Evolutionary conservation across 2,797 vertebrate species (phyloP), one percentile per base, ranked within the genome.

Genomic region (Sylvilagus floridanus): DNA sequence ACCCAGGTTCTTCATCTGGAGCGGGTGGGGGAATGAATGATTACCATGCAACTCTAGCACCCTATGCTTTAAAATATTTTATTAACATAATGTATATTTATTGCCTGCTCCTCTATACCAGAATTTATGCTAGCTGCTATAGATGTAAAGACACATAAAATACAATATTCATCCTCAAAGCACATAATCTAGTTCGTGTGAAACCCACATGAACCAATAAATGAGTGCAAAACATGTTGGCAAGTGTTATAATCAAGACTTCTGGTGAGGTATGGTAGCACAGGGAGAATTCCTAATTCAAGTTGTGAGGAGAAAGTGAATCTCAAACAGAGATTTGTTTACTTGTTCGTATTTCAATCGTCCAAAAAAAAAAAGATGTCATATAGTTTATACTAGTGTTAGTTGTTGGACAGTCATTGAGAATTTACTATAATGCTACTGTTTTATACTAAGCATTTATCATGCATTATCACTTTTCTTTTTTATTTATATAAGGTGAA

Each of bases 61-160:
- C 10, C 6, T 82, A 78, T 66, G 8, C 52, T 79, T 72, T 24
- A 35, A 90, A 62, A 24, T 82, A 24, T 85, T 85, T 85, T 90
- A 76, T 32, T 75, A 79, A 68, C 26, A 47, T 88, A 88, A 82
- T n/a, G 63, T 71, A 57, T 82, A 88, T 90, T 84, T 78, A 69
- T 87, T 90, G 30, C 16, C n/a, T 81, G 22, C 24, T 94, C 9
- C 42, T 78, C 84, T 79, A 42, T 54, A 50, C 0, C 62, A 62
- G 17, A 73, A 42, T 79, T 75, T 13, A 37, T 69, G 5, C 62
- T 76, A 32, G 13, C 35, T 7, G 71, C 17, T 66, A 90, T 21
- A 73, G 37, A 66, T 57, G 32, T 32, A 83, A 81, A 79, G 17
- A 84, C 17, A 73, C 5, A 62, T 54, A 72, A 78, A 89, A 62